These are phyloP conservation scores for Melinopterus prodromus DNA, from an alignment of 2,888 invertebrate genomes.

Conservation along the genomic window DNA sequence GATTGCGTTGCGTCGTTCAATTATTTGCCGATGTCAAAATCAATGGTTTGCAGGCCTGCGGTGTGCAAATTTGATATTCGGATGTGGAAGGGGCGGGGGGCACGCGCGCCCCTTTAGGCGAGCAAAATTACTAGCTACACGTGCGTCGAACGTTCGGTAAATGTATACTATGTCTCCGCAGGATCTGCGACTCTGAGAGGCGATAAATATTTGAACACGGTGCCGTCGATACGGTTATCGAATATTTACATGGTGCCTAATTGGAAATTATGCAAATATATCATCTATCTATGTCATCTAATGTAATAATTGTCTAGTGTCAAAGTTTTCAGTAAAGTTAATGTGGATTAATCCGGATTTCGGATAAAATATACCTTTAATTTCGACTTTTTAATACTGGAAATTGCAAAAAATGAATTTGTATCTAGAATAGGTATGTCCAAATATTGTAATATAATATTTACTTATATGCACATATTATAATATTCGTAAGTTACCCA, in stretches of 20 bases:
- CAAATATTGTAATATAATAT: too few species aligned
- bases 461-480: too few species aligned
- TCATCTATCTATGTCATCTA: neutral
- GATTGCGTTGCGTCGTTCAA: neutral
- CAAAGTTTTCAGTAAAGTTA: neutral
- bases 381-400: too few species aligned
- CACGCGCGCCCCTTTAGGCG: neutral
- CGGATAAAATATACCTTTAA: too few species aligned
- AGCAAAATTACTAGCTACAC: neutral
- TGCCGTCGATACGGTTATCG: neutral
- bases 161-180: neutral
- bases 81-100: neutral
- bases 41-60: neutral
- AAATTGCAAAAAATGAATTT: too few species aligned
- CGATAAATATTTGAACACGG: neutral
- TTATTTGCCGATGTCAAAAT: neutral
- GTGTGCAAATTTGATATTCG: neutral
- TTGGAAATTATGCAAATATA: slow-evolving; percentile 12
- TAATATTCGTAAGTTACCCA: too few species aligned
- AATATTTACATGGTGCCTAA: neutral
- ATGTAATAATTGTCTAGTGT: neutral
- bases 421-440: too few species aligned
- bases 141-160: neutral
- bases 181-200: neutral
- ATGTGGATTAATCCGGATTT: too few species aligned